These are phyloP conservation scores for Acronicta psi DNA, from an alignment of 2,888 invertebrate species.

Conservation along the genomic window DNA sequence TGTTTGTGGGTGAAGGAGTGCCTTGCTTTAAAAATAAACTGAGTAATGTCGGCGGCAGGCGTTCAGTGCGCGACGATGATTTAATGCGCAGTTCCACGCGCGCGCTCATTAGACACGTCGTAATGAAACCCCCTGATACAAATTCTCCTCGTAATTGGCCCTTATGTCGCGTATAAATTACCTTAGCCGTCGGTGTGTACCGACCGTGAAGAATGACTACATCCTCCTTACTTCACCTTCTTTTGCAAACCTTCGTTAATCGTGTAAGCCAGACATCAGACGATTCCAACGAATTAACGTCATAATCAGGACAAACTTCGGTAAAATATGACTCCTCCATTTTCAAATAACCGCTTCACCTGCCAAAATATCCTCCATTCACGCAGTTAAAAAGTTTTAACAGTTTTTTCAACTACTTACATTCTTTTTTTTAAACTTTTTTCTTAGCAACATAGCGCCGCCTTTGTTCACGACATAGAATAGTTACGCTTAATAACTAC, in stretches of 20 bases:
- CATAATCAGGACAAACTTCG: conserved; percentile 11
- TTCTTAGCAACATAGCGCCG: conserved; percentile 33
- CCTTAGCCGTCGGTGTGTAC: conserved; percentile 17
- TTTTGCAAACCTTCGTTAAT: conserved; percentile 9
- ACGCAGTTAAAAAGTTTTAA: conserved; percentile 34
- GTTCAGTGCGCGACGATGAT: conserved; percentile 69
- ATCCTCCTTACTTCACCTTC: conserved; percentile 13
- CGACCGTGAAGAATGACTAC: conserved; percentile 20
- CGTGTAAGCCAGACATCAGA: neutral
- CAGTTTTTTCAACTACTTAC: conserved; percentile 35
- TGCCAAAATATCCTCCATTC: conserved; percentile 30
- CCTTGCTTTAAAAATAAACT: conserved; percentile 75
- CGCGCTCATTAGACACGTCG: conserved; percentile 72
- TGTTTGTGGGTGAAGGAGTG: conserved; percentile 69
- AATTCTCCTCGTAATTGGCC: conserved; percentile 57
- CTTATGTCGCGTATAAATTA: conserved; percentile 47
- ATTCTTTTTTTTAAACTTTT: conserved; percentile 36
- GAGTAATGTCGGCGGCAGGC: conserved; percentile 56
- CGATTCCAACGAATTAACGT: conserved; percentile 14
- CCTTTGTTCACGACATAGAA: conserved; percentile 42
- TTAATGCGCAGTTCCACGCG: conserved; percentile 68
- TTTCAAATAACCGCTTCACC: conserved; percentile 13
- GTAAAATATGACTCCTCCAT: conserved; percentile 26
- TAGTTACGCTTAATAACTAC: conserved; percentile 44
- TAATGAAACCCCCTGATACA: conserved; percentile 58